These are phyloP conservation scores for Synanthedon myopaeformis DNA, from an alignment of 2,888 invertebrate species.

Conservation along the genomic window DNA sequence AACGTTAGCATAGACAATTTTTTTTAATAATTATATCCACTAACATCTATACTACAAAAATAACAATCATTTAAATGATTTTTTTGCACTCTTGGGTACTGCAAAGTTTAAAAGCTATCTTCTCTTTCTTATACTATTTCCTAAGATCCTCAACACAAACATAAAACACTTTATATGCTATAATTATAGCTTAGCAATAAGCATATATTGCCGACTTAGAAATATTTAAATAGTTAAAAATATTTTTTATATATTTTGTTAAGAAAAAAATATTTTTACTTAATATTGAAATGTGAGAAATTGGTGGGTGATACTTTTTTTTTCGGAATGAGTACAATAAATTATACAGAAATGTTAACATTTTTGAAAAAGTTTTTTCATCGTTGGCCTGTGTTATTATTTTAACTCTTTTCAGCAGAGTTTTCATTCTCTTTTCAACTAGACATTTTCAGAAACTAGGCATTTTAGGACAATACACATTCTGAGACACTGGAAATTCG, in stretches of 20 bases:
- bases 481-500: no score
- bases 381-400: no score
- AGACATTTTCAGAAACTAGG: no score
- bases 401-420: no score
- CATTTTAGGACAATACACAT: no score
- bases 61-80: conserved; percentile 2
- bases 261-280: background rate
- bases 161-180: conserved; percentile 1
- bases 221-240: background rate
- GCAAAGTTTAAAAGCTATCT: conserved; percentile 2
- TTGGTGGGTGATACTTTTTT: no score
- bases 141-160: conserved; percentile 2
- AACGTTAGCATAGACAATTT: background rate
- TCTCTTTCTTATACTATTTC: conserved; percentile 1
- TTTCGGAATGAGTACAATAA: no score
- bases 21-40: conserved; percentile 1
- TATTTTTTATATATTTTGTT: background rate
- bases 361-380: no score
- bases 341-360: no score
- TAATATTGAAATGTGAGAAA: no score
- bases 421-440: no score
- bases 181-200: background rate
- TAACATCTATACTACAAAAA: conserved; percentile 2
- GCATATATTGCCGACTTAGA: background rate
- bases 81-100: conserved; percentile 2